These are phyloP conservation scores for Maccullochella peelii DNA, from an alignment of 2,113 vertebrate genomes.

Conservation along the genomic window DNA sequence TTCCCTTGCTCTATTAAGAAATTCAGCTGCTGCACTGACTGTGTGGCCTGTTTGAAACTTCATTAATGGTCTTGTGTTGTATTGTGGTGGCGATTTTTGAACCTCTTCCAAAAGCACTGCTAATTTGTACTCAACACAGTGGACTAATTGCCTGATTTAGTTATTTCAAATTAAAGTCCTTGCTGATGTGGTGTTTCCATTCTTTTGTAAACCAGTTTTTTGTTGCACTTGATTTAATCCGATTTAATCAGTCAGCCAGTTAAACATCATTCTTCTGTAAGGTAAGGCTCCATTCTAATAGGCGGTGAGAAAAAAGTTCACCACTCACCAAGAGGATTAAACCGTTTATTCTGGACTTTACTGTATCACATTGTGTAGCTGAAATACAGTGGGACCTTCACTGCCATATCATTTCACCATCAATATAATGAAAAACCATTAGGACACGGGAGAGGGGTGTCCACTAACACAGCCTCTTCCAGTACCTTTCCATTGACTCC, in stretches of 20 bases:
- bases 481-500: slow-evolving; percentile 5
- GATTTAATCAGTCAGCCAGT: slow-evolving; percentile 3
- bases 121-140: background rate
- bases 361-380: background rate
- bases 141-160: background rate
- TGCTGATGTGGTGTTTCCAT: slow-evolving; percentile 43
- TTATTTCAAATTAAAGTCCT: background rate
- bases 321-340: background rate
- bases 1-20: background rate
- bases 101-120: background rate
- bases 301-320: background rate
- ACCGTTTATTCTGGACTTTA: background rate
- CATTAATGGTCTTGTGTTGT: background rate
- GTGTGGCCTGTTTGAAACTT: background rate
- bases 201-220: slow-evolving; percentile 33
- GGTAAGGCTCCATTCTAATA: background rate
- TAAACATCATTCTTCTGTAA: background rate
- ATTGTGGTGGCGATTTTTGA: background rate
- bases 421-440: slow-evolving; percentile 9
- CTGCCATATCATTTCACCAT: slow-evolving; percentile 13
- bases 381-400: background rate
- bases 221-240: background rate
- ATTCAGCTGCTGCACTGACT: background rate
- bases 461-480: slow-evolving; percentile 41
- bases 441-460: background rate